Evolutionary conservation across 2,113 vertebrate genomes (phyloP).

Genomic region (Cinclus mexicanus): DNA sequence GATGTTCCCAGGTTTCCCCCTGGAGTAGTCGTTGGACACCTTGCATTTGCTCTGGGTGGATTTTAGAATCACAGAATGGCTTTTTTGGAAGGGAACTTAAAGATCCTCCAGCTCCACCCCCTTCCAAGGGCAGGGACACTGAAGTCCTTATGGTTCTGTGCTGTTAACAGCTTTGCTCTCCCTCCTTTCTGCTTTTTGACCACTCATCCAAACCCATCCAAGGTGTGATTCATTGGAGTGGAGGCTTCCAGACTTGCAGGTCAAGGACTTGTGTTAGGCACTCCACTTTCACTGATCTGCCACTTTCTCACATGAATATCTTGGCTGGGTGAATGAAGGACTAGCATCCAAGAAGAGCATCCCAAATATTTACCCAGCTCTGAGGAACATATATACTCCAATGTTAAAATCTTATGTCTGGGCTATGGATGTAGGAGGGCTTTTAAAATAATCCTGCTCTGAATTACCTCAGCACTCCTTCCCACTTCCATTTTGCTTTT

Average conservation of each 20-base stretch:
- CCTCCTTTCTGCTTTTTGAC: not conserved
- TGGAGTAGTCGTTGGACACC: not conserved
- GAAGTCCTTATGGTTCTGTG: not conserved
- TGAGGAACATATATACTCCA: not conserved
- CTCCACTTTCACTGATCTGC: not conserved
- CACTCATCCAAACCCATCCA: not conserved
- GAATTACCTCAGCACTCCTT: not conserved
- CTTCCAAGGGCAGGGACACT: not conserved
- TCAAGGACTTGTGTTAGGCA: not conserved
- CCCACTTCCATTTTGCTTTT: not conserved
- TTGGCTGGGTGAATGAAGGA: not conserved
- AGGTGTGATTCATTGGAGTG: not conserved
- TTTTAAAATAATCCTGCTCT: not conserved
- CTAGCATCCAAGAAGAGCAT: not conserved
- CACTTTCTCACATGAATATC: not conserved
- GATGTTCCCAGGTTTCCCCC: not conserved
- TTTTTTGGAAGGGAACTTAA: not conserved
- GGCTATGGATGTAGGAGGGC: accelerated
- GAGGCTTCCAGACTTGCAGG: not conserved
- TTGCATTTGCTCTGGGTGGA: not conserved
- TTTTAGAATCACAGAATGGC: not conserved
- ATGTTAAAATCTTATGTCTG: not conserved
- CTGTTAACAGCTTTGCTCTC: not conserved
- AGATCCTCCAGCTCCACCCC: not conserved
- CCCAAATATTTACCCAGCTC: not conserved